Evolutionary conservation across 2,888 invertebrate species (phyloP), one percentile per base, ranked within the genome.

Genomic region (Sarcophaga caerulescens): DNA sequence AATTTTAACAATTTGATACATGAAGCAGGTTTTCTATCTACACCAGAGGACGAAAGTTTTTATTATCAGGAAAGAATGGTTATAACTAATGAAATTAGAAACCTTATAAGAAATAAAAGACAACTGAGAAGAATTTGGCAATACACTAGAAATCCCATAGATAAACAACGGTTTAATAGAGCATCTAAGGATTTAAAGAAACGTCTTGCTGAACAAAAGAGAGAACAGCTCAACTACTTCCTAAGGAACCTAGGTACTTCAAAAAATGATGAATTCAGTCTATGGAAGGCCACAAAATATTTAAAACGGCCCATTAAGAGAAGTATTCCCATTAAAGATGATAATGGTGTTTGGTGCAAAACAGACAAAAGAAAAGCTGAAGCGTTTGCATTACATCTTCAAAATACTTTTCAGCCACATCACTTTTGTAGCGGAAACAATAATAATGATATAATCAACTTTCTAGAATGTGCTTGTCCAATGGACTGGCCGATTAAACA

Each of bases 401-500:
- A 35, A 14, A 65, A 35, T 17, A 65, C 17, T 14, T 65, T 63
- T 63, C 25, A 12, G 1, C 47, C 47, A 47, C 47, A 47, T 47
- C 12, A 47, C 4, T 14, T 3, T 14, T 17, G 52, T 17, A 52
- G 4, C 47, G 0, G 47, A 47, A 14, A 47, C 47, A 47, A 52
- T 17, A 14, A 5, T 17, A 52, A 52, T 14, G 52, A 52, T 3
- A 52, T 52, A 12, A 12, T 14, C 14, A 52, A 52, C 17, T 17
- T 52, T 52, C 17, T 17, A 52, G 52, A 52, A 52, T 5, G 52
- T 5, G 1, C 5, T 14, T 52, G 52, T 65, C 25, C 65, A 25
- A 35, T 65, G 23, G 17, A 65, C 17, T 65, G 65, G 35, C 65
- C 65, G 3, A 65, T 65, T 14, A 65, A 65, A 35, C 23, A 65